Percentiles rank a stretch among this genome's conserved stretches.
Evolutionary conservation across 1,140 invertebrate genomes (phyloP).

Genomic region (Delia radicum): DNA sequence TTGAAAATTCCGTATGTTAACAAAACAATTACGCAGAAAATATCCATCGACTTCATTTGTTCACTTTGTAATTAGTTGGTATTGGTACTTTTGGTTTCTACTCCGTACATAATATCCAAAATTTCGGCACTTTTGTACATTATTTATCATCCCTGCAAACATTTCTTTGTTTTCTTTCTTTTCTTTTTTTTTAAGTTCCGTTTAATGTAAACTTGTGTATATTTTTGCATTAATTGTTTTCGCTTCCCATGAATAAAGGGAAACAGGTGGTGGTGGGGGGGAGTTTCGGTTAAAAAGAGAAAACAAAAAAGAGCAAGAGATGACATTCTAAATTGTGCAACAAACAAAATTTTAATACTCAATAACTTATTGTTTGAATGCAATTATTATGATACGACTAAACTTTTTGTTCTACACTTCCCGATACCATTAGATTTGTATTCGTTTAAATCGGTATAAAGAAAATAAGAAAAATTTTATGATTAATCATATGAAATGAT

Average conservation of each 20-base stretch:
- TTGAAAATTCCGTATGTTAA: too few species aligned
- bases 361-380: not conserved
- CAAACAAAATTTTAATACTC: not conserved
- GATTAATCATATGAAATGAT: not conserved
- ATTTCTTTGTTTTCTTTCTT: too few species aligned
- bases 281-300: not conserved
- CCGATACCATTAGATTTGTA: not conserved
- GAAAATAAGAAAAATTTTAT: slow-evolving; percentile 4
- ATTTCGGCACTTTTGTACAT: too few species aligned
- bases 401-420: not conserved
- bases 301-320: not conserved
- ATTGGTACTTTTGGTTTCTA: too few species aligned
- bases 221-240: not conserved
- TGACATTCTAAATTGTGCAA: not conserved
- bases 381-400: not conserved
- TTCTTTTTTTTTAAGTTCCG: too few species aligned
- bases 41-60: too few species aligned
- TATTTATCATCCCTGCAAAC: too few species aligned
- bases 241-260: too few species aligned
- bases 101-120: too few species aligned
- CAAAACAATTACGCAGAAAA: too few species aligned
- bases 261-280: not conserved
- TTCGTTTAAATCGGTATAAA: not conserved
- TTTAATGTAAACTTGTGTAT: too few species aligned
- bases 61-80: too few species aligned